Evolutionary conservation across 2,888 invertebrate genomes (phyloP), one percentile per base, ranked within the genome.

Genomic region (Drosophila cyrtoloma): DNA sequence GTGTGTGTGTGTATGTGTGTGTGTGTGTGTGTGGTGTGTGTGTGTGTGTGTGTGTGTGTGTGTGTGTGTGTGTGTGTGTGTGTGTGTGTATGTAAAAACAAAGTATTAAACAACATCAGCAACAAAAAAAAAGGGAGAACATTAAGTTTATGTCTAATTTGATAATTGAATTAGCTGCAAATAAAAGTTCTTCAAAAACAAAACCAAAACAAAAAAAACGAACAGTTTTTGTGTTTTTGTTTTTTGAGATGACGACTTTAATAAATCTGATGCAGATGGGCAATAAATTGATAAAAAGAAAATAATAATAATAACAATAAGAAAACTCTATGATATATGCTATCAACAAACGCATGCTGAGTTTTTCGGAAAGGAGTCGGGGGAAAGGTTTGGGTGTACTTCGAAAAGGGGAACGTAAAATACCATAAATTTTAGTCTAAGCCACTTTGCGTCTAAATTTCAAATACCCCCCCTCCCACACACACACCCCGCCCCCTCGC

Each of bases 1-100:
- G 33, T 70, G 69, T 62, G 57, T 72, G 69, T 68, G 52, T 64
- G 22, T 60, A 59, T 30, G 57, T 56, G 66, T 71, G 51, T 67
- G n/a, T n/a, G n/a, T n/a, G 71, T 57, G 68, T 75, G 37, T 66
- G 68, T 59, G n/a, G 69, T 63, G 47, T 55, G 19, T 53, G 73
- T 86, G 71, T 76, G 68, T 66, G 69, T 59, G 70, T 59, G 71
- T 59, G 70, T 86, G 70, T 71, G 72, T 65, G 22, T 22, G 22
- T 22, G 22, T 22, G 22, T 22, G 71, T 57, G 68, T 75, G 37
- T 64, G 69, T 59, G 55, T 71, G 66, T 58, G 35, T 64, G 32
- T 60, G 59, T 30, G 65, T 57, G 62, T 71, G 52, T 63, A 66
- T 64, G 42, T 58, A 44, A 53, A 61, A 50, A 56, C 69, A 57